phyloP scores from a whole-genome alignment of 2,888 invertebrate species.

The Neoaliturus tenellus region DNA sequence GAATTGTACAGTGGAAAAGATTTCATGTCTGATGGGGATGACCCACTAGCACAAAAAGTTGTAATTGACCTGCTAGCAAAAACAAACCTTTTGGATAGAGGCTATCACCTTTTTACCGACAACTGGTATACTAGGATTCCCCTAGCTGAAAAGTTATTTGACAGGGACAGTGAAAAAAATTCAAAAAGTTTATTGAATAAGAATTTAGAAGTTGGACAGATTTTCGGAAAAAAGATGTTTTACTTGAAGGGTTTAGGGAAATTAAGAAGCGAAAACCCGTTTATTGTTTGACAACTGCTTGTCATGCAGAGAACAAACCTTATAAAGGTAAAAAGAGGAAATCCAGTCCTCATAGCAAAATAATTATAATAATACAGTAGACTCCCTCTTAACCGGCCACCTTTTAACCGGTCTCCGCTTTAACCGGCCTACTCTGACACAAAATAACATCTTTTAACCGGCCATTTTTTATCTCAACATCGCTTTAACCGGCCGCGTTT shows the following conservation, averaged over 20 bases:
- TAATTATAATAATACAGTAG: too few relatives aligned
- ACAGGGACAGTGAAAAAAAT: conserved; percentile 53
- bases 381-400: too few relatives aligned
- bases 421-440: too few relatives aligned
- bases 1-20: conserved; percentile 47
- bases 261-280: conserved; percentile 46
- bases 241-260: conserved; percentile 46
- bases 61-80: conserved; percentile 40
- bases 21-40: conserved; percentile 20
- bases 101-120: conserved; percentile 47
- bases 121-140: conserved; percentile 53
- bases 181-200: conserved; percentile 3
- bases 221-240: conserved; percentile 27
- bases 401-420: too few relatives aligned
- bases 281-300: conserved; percentile 42
- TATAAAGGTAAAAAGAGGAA: conserved; percentile 42
- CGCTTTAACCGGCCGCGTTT: too few relatives aligned
- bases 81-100: conserved; percentile 24
- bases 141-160: conserved; percentile 39
- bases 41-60: conserved; percentile 42
- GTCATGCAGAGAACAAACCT: conserved; percentile 49
- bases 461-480: too few relatives aligned
- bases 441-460: too few relatives aligned
- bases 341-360: conserved; percentile 14
- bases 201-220: conserved; percentile 28